Evolutionary conservation across 2,888 invertebrate genomes (phyloP).

Genomic region (Didymodactylos carnosus): DNA sequence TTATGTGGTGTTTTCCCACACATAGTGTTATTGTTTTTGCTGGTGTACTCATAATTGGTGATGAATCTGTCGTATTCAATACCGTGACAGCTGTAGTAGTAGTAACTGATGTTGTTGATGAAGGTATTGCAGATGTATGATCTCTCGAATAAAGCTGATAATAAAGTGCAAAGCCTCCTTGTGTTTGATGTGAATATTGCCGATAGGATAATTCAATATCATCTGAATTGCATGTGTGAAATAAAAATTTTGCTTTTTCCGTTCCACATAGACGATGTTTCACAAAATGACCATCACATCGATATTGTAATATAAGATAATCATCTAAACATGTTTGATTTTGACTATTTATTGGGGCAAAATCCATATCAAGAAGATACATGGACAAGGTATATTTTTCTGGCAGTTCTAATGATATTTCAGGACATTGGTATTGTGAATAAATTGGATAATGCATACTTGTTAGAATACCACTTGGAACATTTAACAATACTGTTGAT

Average conservation of each 20-base stretch:
- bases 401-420: neutral
- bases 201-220: neutral
- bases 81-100: neutral
- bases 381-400: conserved; percentile 1
- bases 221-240: neutral
- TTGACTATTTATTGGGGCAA: neutral
- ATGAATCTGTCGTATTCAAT: neutral
- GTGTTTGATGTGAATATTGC: neutral
- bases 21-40: too few relatives aligned
- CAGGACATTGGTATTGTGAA: neutral
- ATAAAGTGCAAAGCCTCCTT: neutral
- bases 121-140: neutral
- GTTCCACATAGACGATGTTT: neutral
- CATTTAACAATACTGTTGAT: neutral
- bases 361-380: neutral
- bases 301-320: neutral
- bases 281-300: neutral
- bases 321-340: neutral
- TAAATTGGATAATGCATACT: conserved; percentile 2
- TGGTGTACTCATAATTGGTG: neutral
- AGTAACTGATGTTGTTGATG: neutral
- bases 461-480: neutral
- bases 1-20: too few relatives aligned
- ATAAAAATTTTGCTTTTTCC: neutral
- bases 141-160: neutral